phyloP scores from a whole-genome alignment of 2,797 vertebrate genomes.

The Enteromius thamalakanensis region DNA sequence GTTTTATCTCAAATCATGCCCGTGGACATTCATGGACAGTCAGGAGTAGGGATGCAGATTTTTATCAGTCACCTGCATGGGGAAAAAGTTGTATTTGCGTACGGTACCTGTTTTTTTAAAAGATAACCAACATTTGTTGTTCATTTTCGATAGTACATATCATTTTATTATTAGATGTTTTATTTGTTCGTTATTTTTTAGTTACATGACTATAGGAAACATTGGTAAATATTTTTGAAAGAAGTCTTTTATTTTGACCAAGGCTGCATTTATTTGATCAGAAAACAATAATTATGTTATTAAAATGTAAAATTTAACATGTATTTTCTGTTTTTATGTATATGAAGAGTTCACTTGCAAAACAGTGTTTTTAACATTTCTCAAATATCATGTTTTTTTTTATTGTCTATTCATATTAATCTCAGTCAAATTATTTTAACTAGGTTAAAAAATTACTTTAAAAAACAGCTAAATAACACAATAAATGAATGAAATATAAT shows the following conservation, averaged over 20 bases:
- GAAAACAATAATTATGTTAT: no score
- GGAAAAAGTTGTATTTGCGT: neutral
- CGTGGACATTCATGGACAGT: neutral
- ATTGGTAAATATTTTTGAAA: neutral
- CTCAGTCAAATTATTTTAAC: no score
- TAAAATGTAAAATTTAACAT: no score
- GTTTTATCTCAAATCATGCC: constrained; percentile 15
- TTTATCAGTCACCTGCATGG: neutral
- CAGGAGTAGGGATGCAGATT: neutral
- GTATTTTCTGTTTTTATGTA: no score
- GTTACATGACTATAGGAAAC: neutral
- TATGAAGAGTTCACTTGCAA: no score
- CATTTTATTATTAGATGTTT: neutral
- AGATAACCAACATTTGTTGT: neutral
- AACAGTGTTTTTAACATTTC: no score
- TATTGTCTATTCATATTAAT: no score
- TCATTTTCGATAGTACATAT: neutral
- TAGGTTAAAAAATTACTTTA: no score
- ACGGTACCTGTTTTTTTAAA: neutral
- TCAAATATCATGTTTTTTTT: no score
- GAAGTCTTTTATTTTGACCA: neutral
- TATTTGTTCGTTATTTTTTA: neutral
- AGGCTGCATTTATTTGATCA: neutral
- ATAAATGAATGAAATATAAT: no score
- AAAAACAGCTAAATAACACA: no score